Percentiles rank a stretch among this genome's conserved stretches.
Conservation (phyloP, 92 coral and sea anemone species). For the Porites evermanni region DNA sequence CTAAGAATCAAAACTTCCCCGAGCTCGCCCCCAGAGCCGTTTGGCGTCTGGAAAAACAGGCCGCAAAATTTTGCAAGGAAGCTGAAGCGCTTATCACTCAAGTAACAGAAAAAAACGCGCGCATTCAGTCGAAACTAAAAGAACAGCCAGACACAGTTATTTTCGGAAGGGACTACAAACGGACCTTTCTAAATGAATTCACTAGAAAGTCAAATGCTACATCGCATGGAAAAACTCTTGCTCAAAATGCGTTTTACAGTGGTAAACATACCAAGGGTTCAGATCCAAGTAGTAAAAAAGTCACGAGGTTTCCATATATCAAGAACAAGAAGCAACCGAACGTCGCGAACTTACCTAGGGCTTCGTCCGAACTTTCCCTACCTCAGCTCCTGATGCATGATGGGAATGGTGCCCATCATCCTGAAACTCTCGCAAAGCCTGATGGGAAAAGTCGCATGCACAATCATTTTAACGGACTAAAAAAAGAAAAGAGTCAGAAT, state of each 20-base stretch:
- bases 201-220: neutral
- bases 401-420: neutral
- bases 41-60: constrained; percentile 52
- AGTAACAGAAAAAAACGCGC: neutral
- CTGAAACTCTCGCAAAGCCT: neutral
- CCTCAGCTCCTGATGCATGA: constrained; percentile 8
- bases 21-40: constrained; percentile 26
- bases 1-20: neutral
- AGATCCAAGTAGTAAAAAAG: neutral
- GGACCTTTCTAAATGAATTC: neutral
- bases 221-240: neutral
- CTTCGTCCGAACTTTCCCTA: constrained; percentile 7
- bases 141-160: neutral
- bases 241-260: neutral
- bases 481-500: neutral
- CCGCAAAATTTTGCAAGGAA: constrained; percentile 60
- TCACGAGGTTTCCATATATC: constrained; percentile 15
- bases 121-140: neutral
- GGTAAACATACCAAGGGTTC: neutral
- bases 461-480: neutral
- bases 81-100: constrained; percentile 60
- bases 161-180: neutral
- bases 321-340: neutral
- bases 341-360: neutral
- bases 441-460: neutral